phyloP scores from a whole-genome alignment of 2,888 invertebrate genomes.

The Reticulitermes lucifugus region DNA sequence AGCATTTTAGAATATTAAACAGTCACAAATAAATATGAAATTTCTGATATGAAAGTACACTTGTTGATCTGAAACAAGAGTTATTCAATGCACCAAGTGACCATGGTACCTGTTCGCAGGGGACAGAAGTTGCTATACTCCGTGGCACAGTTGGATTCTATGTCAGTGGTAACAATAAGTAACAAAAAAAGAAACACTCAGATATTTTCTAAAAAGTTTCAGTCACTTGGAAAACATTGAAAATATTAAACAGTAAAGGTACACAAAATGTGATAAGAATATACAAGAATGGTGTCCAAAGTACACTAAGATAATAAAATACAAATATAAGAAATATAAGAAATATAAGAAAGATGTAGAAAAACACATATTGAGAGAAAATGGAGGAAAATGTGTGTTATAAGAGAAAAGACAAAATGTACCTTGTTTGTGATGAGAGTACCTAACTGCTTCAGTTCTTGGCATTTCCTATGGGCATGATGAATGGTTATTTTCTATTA shows the following conservation, averaged over 20 bases:
- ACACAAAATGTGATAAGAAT: conserved; percentile 51
- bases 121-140: background rate
- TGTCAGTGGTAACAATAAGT: conserved; percentile 13
- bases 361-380: conserved; percentile 55
- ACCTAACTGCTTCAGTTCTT: conserved; percentile 27
- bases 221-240: conserved; percentile 55
- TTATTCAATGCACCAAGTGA: conserved; percentile 52
- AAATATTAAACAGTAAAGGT: conserved; percentile 52
- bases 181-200: conserved; percentile 36
- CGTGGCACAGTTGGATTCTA: background rate
- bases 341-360: conserved; percentile 55
- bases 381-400: conserved; percentile 23
- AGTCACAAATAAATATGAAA: too few relatives aligned
- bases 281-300: conserved; percentile 46
- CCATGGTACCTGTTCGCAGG: conserved; percentile 52
- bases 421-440: conserved; percentile 35
- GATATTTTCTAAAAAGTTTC: conserved; percentile 48
- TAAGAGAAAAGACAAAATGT: conserved; percentile 29
- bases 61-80: conserved; percentile 45
- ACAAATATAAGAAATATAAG: conserved; percentile 55
- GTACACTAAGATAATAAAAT: conserved; percentile 55
- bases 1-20: too few relatives aligned
- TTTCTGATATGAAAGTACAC: too few relatives aligned
- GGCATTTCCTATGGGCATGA: conserved; percentile 19
- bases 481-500: conserved; percentile 31